These are phyloP conservation scores for Edolisoma coerulescens DNA, from an alignment of 2,113 vertebrate species.

Conservation along the genomic window DNA sequence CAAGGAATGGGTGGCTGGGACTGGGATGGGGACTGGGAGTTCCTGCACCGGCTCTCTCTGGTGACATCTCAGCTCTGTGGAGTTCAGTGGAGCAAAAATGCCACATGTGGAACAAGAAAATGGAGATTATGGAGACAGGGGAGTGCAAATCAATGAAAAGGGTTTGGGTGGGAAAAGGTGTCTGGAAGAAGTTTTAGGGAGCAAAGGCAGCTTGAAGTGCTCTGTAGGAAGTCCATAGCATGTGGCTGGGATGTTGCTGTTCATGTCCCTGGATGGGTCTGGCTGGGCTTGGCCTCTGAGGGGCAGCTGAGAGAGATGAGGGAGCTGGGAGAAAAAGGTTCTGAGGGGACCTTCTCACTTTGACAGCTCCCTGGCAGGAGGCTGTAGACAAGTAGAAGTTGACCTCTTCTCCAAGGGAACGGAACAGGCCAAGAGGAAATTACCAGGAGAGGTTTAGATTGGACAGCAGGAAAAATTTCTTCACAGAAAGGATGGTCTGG, in stretches of 20 bases:
- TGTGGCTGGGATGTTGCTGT: rapidly evolving
- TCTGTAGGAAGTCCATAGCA: not conserved
- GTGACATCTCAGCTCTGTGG: not conserved
- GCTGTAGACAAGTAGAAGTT: not conserved
- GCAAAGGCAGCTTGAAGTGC: not conserved
- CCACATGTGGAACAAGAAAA: not conserved
- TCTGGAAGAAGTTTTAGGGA: not conserved
- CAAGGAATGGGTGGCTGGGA: not conserved
- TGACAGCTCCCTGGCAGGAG: not conserved
- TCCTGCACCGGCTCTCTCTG: not conserved
- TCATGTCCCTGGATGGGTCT: rapidly evolving
- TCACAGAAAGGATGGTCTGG: not conserved
- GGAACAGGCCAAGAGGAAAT: not conserved
- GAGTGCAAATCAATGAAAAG: not conserved
- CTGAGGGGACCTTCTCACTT: not conserved
- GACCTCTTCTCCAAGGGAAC: not conserved
- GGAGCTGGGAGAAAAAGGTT: not conserved
- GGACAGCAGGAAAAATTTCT: not conserved
- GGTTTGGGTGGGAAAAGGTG: not conserved
- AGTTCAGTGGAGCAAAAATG: not conserved
- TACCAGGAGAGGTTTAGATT: not conserved
- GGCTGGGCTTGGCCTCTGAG: not conserved
- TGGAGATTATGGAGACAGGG: not conserved
- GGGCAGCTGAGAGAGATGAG: not conserved
- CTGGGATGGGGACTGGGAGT: not conserved